Conservation (phyloP, 2,888 invertebrate species). For the Rhaphigaster nebulosa region DNA sequence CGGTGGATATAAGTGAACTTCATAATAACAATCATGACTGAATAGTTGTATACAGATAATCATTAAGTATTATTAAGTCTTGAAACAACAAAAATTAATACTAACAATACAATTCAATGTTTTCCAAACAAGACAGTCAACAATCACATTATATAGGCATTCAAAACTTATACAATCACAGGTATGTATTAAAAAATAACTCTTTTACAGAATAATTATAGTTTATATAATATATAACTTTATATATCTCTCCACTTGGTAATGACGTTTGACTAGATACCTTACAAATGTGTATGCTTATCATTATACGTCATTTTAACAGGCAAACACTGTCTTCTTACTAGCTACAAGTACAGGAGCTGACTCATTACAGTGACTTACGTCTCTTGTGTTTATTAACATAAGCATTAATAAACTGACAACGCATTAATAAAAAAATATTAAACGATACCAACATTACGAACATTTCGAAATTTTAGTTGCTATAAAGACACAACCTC, state of each 20-base stretch:
- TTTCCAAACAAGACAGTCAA: conserved; percentile 59
- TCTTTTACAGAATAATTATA: conserved; percentile 60
- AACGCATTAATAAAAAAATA: conserved; percentile 57
- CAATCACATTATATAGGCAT: conserved; percentile 60
- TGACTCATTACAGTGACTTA: conserved; percentile 60
- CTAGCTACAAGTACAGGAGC: conserved; percentile 59
- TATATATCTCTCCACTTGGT: conserved; percentile 59
- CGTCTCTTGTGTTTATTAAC: conserved; percentile 57
- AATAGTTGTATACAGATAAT: not conserved
- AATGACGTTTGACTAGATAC: conserved; percentile 62
- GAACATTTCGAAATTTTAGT: conserved; percentile 54
- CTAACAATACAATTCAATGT: conserved; percentile 59
- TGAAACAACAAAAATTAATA: conserved; percentile 54
- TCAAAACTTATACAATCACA: conserved; percentile 63
- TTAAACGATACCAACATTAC: conserved; percentile 40
- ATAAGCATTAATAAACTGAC: conserved; percentile 54
- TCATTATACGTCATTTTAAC: conserved; percentile 57
- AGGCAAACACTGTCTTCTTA: conserved; percentile 60
- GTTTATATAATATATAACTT: conserved; percentile 61
- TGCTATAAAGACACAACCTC: conserved; percentile 27
- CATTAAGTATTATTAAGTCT: conserved; percentile 63
- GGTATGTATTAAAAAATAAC: conserved; percentile 65
- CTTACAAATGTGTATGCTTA: conserved; percentile 60
- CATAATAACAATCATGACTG: conserved; percentile 39
- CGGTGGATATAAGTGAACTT: conserved; percentile 11